phyloP scores from a whole-genome alignment of 2,113 vertebrate genomes.

The Grantiella picta region DNA sequence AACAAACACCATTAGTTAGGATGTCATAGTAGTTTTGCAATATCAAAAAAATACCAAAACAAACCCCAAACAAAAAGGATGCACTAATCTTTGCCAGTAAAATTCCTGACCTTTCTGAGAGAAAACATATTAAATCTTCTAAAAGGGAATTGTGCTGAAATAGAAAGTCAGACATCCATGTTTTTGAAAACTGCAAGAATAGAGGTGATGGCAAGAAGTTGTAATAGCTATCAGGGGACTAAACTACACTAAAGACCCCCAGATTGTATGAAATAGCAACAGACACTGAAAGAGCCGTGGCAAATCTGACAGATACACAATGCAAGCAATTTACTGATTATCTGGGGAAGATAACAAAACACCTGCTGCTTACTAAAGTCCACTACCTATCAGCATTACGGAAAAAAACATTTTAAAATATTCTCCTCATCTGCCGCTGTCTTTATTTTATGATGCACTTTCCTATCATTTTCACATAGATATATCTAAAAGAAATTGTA shows the following conservation, averaged over 20 bases:
- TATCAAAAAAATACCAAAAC: background rate
- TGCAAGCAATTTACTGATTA: constrained; percentile 29
- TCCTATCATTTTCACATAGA: background rate
- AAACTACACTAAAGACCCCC: background rate
- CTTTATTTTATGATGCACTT: background rate
- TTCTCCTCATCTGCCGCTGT: background rate
- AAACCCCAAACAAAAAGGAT: background rate
- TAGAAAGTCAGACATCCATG: background rate
- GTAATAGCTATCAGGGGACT: background rate
- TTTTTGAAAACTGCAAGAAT: background rate
- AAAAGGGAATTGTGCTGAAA: background rate
- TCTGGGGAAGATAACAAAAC: constrained; percentile 14
- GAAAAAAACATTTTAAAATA: background rate
- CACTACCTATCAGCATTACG: background rate
- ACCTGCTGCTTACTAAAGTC: constrained; percentile 18
- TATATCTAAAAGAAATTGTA: background rate
- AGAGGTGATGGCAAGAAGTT: background rate
- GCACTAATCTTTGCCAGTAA: background rate
- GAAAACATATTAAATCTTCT: background rate
- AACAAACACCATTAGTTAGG: background rate
- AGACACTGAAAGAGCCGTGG: background rate
- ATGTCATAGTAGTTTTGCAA: background rate
- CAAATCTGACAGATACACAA: background rate
- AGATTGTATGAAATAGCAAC: background rate
- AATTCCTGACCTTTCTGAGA: background rate